phyloP scores from a whole-genome alignment of 2,888 invertebrate species.

The Malthinus flaveolus region DNA sequence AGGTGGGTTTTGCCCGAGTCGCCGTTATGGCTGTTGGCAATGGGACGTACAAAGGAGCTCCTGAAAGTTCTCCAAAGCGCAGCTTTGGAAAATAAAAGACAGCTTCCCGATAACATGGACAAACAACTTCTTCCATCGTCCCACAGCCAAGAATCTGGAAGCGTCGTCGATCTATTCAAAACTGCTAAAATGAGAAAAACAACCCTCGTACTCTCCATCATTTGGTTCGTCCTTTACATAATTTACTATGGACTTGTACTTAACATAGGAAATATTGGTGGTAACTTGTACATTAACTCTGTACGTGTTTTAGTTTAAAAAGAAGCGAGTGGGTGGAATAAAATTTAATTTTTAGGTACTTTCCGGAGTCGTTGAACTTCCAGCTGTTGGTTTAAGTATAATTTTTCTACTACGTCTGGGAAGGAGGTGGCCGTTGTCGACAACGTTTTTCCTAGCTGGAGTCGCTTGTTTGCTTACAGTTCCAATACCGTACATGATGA shows the following conservation, averaged over 20 bases:
- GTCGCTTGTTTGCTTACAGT: slow-evolving; percentile 66
- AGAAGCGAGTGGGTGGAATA: background rate
- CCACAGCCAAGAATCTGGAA: slow-evolving; percentile 53
- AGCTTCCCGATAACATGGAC: slow-evolving; percentile 69
- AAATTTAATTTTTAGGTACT: slow-evolving; percentile 54
- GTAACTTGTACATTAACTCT: slow-evolving; percentile 74
- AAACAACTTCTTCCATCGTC: slow-evolving; percentile 63
- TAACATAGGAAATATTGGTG: slow-evolving; percentile 74
- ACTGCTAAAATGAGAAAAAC: slow-evolving; percentile 67
- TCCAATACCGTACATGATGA: slow-evolving; percentile 58
- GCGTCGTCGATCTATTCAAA: slow-evolving; percentile 68
- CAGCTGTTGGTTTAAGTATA: slow-evolving; percentile 76
- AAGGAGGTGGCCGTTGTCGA: slow-evolving; percentile 70
- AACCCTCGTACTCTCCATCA: slow-evolving; percentile 70
- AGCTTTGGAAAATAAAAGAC: slow-evolving; percentile 66
- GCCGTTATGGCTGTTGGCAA: slow-evolving; percentile 75
- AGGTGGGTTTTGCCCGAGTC: slow-evolving; percentile 82
- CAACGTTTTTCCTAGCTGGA: slow-evolving; percentile 70
- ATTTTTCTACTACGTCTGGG: slow-evolving; percentile 75
- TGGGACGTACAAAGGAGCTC: slow-evolving; percentile 73
- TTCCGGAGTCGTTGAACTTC: slow-evolving; percentile 76
- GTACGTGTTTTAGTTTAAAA: slow-evolving; percentile 53
- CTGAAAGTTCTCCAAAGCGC: slow-evolving; percentile 67
- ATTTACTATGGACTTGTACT: slow-evolving; percentile 78
- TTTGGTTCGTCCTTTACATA: slow-evolving; percentile 79